phyloP scores from a whole-genome alignment of 2,888 invertebrate genomes.

The Drosophila neonasuta region DNA sequence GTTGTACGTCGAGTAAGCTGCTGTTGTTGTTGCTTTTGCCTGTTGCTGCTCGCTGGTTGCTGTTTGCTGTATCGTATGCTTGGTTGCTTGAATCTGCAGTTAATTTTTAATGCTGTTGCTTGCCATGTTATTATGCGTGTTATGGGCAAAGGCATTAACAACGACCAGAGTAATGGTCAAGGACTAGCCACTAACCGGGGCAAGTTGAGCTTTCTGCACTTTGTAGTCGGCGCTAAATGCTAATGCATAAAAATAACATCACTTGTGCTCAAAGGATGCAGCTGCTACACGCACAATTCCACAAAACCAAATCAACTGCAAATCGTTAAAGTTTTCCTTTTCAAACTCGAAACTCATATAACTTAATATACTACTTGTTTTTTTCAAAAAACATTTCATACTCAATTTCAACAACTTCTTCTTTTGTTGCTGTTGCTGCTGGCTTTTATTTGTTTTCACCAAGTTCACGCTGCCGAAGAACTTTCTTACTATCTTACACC shows the following conservation, averaged over 20 bases:
- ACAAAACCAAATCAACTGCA: slow-evolving; percentile 2
- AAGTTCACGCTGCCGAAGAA: neutral
- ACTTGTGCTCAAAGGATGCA: slow-evolving; percentile 21
- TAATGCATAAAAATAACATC: slow-evolving; percentile 56
- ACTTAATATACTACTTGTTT: slow-evolving; percentile 5
- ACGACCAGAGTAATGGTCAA: slow-evolving; percentile 39
- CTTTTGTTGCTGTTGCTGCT: neutral
- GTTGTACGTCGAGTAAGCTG: slow-evolving; percentile 28
- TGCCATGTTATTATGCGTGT: slow-evolving; percentile 71
- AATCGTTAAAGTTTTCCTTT: slow-evolving; percentile 3
- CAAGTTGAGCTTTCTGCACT: slow-evolving; percentile 41
- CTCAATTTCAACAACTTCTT: slow-evolving; percentile 13
- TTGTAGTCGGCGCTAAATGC: slow-evolving; percentile 57
- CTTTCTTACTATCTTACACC: slow-evolving; percentile 10
- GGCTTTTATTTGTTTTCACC: neutral
- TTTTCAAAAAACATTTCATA: slow-evolving; percentile 14
- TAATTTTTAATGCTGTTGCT: slow-evolving; percentile 75
- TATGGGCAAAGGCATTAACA: slow-evolving; percentile 50
- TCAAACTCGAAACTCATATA: neutral
- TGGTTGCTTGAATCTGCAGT: slow-evolving; percentile 45
- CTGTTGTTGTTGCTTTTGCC: slow-evolving; percentile 26
- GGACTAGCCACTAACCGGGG: slow-evolving; percentile 24
- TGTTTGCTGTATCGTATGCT: slow-evolving; percentile 38
- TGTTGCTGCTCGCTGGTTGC: slow-evolving; percentile 33
- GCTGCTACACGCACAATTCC: slow-evolving; percentile 17